These are phyloP conservation scores for Leptodirus hochenwartii DNA, from an alignment of 2,888 invertebrate species.

Conservation along the genomic window DNA sequence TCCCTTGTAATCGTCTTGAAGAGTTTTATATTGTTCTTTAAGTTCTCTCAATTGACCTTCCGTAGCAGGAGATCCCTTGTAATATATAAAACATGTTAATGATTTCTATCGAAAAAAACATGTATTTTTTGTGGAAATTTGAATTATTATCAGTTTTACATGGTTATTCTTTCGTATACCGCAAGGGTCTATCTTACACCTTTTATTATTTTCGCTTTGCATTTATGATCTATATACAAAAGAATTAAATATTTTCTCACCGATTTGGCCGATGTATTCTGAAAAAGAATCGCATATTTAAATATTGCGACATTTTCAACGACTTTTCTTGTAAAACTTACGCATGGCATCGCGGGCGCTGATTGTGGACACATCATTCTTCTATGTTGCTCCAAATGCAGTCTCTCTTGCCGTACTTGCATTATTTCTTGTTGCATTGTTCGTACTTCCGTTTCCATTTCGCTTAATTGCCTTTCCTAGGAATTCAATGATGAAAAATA, in stretches of 20 bases:
- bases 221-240: too few species aligned
- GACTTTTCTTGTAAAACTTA: too few species aligned
- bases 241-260: too few species aligned
- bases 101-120: not conserved
- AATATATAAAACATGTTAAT: too few species aligned
- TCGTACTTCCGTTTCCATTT: constrained; percentile 39
- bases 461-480: constrained; percentile 39
- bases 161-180: too few species aligned
- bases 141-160: too few species aligned
- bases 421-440: constrained; percentile 33
- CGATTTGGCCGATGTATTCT: too few species aligned
- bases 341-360: constrained; percentile 30
- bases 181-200: too few species aligned
- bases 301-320: not conserved
- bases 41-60: constrained; percentile 40
- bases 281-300: constrained; percentile 1
- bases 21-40: constrained; percentile 38
- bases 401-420: constrained; percentile 31
- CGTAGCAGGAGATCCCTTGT: constrained; percentile 20
- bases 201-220: too few species aligned
- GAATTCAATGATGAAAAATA: too few species aligned
- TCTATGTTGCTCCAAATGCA: constrained; percentile 29
- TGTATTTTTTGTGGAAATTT: too few species aligned
- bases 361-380: constrained; percentile 21
- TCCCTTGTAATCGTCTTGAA: constrained; percentile 47